phyloP scores from a whole-genome alignment of 2,888 invertebrate species.

The Eurytoma adleriae region DNA sequence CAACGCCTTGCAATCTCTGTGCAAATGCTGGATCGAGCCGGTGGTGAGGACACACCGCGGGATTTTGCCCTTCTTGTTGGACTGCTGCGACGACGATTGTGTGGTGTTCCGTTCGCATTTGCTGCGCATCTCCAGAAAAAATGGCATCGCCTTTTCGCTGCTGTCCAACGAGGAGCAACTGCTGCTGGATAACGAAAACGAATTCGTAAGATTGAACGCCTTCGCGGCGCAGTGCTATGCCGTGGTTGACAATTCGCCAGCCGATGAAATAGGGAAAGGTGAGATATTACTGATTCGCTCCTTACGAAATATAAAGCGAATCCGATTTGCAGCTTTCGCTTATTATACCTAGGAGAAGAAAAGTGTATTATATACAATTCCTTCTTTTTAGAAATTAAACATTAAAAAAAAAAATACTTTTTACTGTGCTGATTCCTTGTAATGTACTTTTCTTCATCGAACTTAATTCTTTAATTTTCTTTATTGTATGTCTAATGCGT shows the following conservation, averaged over 20 bases:
- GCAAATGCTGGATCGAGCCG: constrained; percentile 69
- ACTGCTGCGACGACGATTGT: constrained; percentile 55
- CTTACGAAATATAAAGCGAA: too few relatives aligned
- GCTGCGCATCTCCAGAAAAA: constrained; percentile 62
- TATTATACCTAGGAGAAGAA: too few relatives aligned
- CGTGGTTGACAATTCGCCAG: neutral
- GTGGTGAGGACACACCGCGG: constrained; percentile 59
- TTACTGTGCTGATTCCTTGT: too few relatives aligned
- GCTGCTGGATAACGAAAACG: constrained; percentile 58
- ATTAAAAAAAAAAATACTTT: too few relatives aligned
- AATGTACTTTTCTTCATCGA: too few relatives aligned
- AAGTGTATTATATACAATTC: too few relatives aligned
- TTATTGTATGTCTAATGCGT: too few relatives aligned
- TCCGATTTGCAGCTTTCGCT: too few relatives aligned
- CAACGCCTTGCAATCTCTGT: constrained; percentile 64
- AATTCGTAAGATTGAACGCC: constrained; percentile 65
- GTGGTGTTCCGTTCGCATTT: constrained; percentile 63
- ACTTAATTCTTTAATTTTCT: too few relatives aligned
- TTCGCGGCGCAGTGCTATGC: constrained; percentile 64
- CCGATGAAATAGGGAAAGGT: too few relatives aligned
- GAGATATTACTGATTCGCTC: too few relatives aligned
- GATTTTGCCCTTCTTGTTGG: constrained; percentile 62
- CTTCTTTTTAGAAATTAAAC: too few relatives aligned
- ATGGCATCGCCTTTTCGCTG: neutral
- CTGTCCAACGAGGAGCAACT: neutral